Evolutionary conservation across 2,888 invertebrate species (phyloP).

Genomic region (Xanthia icteritia): DNA sequence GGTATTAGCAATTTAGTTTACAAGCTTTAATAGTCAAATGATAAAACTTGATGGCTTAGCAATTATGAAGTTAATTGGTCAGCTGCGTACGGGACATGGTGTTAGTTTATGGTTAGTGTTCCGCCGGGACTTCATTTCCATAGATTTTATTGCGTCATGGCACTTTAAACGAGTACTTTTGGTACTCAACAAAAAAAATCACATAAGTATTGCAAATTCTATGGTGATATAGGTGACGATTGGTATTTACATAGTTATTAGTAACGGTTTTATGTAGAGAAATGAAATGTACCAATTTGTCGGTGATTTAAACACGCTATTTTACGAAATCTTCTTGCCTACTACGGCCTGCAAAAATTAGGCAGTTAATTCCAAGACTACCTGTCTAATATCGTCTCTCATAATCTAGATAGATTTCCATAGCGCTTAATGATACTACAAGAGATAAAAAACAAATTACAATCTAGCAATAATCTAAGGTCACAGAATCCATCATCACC

Average conservation of each 20-base stretch:
- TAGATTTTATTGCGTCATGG: conserved; percentile 28
- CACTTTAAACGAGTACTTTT: not conserved
- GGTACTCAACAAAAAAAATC: not conserved
- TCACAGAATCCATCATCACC: not conserved
- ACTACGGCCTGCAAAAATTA: not conserved
- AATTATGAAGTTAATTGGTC: conserved; percentile 47
- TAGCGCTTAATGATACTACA: too few species aligned
- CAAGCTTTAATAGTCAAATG: conserved; percentile 10
- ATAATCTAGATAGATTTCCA: too few species aligned
- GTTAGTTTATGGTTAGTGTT: conserved; percentile 16
- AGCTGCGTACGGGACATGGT: conserved; percentile 15
- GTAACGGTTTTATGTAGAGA: not conserved
- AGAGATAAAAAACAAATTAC: not conserved
- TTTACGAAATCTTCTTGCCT: not conserved
- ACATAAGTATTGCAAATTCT: not conserved
- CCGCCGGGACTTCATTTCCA: conserved; percentile 6
- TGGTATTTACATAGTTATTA: too few species aligned
- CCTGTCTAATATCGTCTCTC: not conserved
- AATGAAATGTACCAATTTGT: not conserved
- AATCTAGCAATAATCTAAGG: not conserved
- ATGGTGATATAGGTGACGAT: not conserved
- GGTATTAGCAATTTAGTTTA: conserved; percentile 7
- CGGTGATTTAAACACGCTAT: not conserved
- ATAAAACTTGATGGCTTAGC: conserved; percentile 48
- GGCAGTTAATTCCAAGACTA: not conserved